A percentile compares a stretch with the other conserved stretches of the same genome.
These are phyloP conservation scores for Bacillus rossius DNA, from an alignment of 1,140 invertebrate species.

Conservation along the genomic window DNA sequence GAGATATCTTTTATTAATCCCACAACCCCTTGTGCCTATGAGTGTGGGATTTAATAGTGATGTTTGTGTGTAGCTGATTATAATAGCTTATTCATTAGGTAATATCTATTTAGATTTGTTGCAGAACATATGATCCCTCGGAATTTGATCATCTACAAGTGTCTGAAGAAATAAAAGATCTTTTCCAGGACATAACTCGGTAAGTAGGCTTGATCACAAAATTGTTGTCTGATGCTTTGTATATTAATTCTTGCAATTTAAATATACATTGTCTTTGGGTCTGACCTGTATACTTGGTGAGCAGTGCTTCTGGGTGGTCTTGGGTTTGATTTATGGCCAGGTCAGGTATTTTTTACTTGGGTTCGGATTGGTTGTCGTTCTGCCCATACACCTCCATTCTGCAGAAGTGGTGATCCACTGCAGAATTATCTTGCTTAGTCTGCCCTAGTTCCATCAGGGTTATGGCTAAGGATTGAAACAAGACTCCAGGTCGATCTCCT, in stretches of 20 bases:
- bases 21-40: too few relatives aligned
- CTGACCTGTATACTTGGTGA: background rate
- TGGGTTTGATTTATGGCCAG: background rate
- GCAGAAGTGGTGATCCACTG: too few relatives aligned
- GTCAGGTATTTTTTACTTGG: background rate
- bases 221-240: background rate
- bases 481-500: background rate
- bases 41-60: too few relatives aligned
- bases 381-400: background rate
- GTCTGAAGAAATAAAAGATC: conserved; percentile 80
- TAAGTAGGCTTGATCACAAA: conserved; percentile 38
- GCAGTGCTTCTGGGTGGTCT: background rate
- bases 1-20: too few relatives aligned
- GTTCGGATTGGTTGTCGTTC: background rate
- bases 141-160: conserved; percentile 80
- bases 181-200: conserved; percentile 92
- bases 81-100: too few relatives aligned
- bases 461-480: background rate
- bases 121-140: conserved; percentile 71
- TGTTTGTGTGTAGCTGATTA: too few relatives aligned
- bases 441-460: too few relatives aligned
- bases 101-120: too few relatives aligned
- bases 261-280: background rate
- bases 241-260: background rate
- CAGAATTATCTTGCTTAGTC: too few relatives aligned